These are phyloP conservation scores for Aleiodes testaceus DNA, from an alignment of 2,888 invertebrate genomes.

Conservation along the genomic window DNA sequence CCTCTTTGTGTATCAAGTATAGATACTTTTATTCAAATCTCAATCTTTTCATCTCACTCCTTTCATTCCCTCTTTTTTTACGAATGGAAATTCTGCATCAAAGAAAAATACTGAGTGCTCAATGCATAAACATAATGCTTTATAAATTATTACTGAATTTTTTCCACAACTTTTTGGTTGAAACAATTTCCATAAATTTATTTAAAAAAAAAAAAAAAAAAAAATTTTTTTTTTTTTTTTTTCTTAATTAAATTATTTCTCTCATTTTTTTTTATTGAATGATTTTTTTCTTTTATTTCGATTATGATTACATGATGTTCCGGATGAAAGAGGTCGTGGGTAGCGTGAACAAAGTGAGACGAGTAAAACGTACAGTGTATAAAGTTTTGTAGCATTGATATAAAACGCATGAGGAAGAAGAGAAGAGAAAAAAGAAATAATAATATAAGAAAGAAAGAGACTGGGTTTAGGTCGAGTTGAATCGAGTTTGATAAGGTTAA, in stretches of 20 bases:
- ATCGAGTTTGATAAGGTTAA: slow-evolving; percentile 72
- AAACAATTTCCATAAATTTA: neutral
- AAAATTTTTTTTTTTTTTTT: too few relatives aligned
- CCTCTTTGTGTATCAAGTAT: slow-evolving; percentile 41
- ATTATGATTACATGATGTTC: slow-evolving; percentile 21
- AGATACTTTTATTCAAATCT: slow-evolving; percentile 72
- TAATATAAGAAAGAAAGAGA: slow-evolving; percentile 33
- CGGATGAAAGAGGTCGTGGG: slow-evolving; percentile 30
- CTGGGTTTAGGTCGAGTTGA: slow-evolving; percentile 52
- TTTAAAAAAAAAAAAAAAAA: too few relatives aligned
- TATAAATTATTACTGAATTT: slow-evolving; percentile 34
- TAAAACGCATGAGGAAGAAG: slow-evolving; percentile 15
- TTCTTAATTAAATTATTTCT: too few relatives aligned
- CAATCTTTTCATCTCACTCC: slow-evolving; percentile 49
- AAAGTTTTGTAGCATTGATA: slow-evolving; percentile 33
- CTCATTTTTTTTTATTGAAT: too few relatives aligned
- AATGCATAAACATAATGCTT: slow-evolving; percentile 65
- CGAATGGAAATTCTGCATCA: slow-evolving; percentile 59
- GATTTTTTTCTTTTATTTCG: slow-evolving; percentile 6
- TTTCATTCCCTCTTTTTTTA: slow-evolving; percentile 43
- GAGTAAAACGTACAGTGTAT: slow-evolving; percentile 3
- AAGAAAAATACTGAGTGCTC: slow-evolving; percentile 70
- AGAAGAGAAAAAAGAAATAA: slow-evolving; percentile 29
- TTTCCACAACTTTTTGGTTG: neutral
- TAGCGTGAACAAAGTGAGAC: slow-evolving; percentile 24